phyloP scores from a whole-genome alignment of 2,113 vertebrate genomes.

The Turdus rufiventris region DNA sequence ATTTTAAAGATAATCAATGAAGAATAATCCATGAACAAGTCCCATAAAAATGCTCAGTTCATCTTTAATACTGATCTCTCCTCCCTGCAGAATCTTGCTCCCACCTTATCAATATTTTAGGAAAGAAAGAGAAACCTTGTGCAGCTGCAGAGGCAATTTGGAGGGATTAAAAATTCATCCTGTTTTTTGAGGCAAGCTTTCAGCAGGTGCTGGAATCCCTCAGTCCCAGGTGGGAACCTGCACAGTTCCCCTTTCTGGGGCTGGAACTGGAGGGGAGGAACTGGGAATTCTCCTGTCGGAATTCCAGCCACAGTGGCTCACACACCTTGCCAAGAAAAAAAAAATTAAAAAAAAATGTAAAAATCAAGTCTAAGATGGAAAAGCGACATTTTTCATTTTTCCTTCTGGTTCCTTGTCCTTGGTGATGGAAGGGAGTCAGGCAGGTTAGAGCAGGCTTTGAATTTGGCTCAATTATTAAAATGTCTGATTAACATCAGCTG shows the following conservation, averaged over 20 bases:
- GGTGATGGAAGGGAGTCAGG: background rate
- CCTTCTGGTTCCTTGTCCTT: background rate
- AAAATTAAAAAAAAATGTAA: background rate
- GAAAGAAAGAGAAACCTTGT: conserved; percentile 29
- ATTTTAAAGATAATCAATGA: background rate
- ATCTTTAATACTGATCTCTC: background rate
- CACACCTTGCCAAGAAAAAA: background rate
- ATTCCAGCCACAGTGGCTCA: background rate
- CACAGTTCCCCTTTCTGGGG: background rate
- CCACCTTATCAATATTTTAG: conserved; percentile 54
- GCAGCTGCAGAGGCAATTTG: conserved; percentile 52
- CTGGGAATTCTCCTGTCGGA: background rate
- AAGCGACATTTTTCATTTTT: background rate
- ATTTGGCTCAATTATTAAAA: background rate
- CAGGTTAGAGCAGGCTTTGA: background rate
- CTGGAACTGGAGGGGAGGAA: background rate
- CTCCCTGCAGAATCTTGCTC: background rate
- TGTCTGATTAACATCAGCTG: background rate
- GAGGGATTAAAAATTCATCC: conserved; percentile 64
- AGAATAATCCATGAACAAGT: background rate
- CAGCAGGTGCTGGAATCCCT: conserved; percentile 31
- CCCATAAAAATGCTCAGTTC: background rate
- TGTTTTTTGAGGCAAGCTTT: conserved; percentile 43
- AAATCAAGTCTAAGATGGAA: background rate
- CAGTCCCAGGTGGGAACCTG: conserved; percentile 16